Evolutionary conservation across 2,797 vertebrate species (phyloP).

Genomic region (Pitangus sulphuratus): DNA sequence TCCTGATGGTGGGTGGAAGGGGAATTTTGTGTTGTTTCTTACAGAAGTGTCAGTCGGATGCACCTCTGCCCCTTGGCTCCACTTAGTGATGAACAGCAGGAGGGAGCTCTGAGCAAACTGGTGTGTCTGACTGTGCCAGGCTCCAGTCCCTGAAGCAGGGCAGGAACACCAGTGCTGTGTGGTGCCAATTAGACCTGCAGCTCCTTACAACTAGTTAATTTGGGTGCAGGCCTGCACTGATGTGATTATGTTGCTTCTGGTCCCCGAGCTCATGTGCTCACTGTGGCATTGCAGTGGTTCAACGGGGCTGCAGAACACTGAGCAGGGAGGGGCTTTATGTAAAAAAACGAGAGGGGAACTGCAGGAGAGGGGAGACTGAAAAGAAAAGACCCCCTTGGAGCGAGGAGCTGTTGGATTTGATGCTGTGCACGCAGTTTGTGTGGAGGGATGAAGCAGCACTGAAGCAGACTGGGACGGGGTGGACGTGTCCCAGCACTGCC

Average conservation of each 20-base stretch:
- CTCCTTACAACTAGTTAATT: not conserved
- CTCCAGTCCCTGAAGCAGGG: not conserved
- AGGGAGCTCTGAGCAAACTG: not conserved
- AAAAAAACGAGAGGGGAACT: not conserved
- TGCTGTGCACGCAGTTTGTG: rapidly evolving
- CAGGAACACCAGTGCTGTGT: not conserved
- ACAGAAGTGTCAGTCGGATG: not conserved
- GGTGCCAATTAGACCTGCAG: not conserved
- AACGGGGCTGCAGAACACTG: not conserved
- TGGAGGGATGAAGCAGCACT: not conserved
- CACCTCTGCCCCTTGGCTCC: not conserved
- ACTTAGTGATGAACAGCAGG: rapidly evolving
- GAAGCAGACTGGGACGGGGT: not conserved
- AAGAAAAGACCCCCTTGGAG: not conserved
- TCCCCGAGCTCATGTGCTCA: not conserved
- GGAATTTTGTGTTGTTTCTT: not conserved
- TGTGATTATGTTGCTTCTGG: not conserved
- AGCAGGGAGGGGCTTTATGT: not conserved
- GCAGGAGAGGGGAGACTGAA: not conserved
- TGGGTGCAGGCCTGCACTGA: not conserved
- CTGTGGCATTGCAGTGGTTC: rapidly evolving
- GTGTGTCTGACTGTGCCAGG: not conserved
- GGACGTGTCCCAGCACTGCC: not conserved
- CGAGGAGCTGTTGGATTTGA: not conserved
- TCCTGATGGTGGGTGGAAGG: not conserved